phyloP scores from a whole-genome alignment of 1,140 invertebrate species.

The Holcopasites calliopsidis region DNA sequence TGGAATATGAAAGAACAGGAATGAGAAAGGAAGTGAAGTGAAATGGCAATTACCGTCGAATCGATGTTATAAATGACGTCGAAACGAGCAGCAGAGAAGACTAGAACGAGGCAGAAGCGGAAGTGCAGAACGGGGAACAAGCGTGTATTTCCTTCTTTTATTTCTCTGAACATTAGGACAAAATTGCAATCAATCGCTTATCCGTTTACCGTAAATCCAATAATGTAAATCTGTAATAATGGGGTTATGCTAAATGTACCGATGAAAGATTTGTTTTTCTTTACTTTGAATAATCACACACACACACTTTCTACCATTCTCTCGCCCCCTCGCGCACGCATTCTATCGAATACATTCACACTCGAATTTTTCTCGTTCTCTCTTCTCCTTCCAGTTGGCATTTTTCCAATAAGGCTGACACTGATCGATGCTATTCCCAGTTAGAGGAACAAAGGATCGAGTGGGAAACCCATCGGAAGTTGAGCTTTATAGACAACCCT shows the following conservation, averaged over 20 bases:
- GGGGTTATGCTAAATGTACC: constrained; percentile 58
- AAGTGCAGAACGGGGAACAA: constrained; percentile 35
- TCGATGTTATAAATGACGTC: neutral
- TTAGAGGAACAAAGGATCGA: neutral
- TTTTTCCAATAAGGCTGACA: neutral
- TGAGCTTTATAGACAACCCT: neutral
- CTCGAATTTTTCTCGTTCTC: neutral
- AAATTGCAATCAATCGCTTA: constrained; percentile 63
- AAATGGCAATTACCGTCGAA: neutral
- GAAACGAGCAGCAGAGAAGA: neutral
- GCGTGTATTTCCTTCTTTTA: constrained; percentile 59
- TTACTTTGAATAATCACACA: constrained; percentile 27
- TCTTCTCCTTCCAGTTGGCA: neutral
- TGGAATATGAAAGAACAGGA: too few species aligned
- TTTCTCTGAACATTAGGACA: constrained; percentile 64
- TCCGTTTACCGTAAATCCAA: constrained; percentile 57
- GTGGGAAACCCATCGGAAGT: neutral
- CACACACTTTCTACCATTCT: constrained; percentile 13
- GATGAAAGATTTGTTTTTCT: constrained; percentile 46
- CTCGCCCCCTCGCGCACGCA: neutral
- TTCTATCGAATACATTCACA: neutral
- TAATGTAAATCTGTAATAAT: constrained; percentile 63
- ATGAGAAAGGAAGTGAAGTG: neutral
- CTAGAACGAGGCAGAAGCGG: constrained; percentile 14
- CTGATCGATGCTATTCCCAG: neutral